phyloP scores from a whole-genome alignment of 2,797 vertebrate species.

The Tangara arthus region DNA sequence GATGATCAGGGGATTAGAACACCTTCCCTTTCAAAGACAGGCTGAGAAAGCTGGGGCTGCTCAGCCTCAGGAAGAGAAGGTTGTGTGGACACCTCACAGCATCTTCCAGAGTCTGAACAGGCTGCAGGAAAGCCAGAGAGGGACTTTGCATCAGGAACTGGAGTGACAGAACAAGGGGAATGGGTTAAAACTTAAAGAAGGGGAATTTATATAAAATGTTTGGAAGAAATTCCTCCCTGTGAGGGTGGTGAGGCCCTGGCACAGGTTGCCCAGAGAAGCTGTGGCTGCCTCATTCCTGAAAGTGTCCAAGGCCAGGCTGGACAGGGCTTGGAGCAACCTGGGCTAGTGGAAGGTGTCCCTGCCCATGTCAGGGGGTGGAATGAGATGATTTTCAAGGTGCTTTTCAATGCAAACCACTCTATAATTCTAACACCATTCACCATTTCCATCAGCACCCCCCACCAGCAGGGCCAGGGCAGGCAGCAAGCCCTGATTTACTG shows the following conservation, averaged over 20 bases:
- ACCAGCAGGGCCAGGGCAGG: background rate
- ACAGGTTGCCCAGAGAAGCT: background rate
- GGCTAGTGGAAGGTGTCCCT: background rate
- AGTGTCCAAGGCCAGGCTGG: background rate
- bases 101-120: background rate
- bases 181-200: background rate
- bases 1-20: background rate
- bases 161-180: background rate
- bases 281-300: background rate
- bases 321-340: background rate
- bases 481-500: constrained; percentile 42
- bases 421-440: background rate
- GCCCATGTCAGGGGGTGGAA: background rate
- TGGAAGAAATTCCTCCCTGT: background rate
- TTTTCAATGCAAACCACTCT: background rate
- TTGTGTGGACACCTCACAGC: background rate
- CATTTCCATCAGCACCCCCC: background rate
- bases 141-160: background rate
- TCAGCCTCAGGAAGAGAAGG: background rate
- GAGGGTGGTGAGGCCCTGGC: background rate
- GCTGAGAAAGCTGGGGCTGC: background rate
- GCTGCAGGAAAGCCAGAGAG: background rate
- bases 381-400: background rate
- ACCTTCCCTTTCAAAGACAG: background rate
- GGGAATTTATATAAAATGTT: background rate